Base-by-base conservation (phyloP, 2,888 invertebrate genomes). In the Periphyllus acericola region DNA sequence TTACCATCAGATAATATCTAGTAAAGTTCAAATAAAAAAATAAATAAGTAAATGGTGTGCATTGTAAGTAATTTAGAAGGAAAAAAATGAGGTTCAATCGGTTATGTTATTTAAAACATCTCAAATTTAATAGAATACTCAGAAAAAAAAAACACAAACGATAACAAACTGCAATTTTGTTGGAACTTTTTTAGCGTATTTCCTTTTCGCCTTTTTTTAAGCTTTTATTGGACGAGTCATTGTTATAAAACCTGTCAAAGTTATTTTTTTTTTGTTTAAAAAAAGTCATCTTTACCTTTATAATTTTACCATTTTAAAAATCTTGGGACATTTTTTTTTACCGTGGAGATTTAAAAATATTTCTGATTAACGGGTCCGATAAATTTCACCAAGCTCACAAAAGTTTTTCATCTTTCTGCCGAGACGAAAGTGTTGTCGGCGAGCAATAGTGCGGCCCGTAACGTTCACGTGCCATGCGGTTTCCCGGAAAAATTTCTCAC, bases 161-260 rank as follows among this genome's bases (percentile, higher is more conserved):
- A 78, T 79, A 86, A 86, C 85, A 79, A 86, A 86, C 52, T 79
- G 85, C 55, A 71, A 52, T 86, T 79, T 86, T 79, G 46, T 55
- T 34, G 52, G 25, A 86, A 79, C 79, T 79, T 86, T 84, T 86
- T 79, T 79, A 86, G 34, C 55, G 17, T 52, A 36, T 79, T 84
- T 84, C 32, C 25, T 76, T 76, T 75, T 71, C 19, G 29, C 52
- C 17, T 78, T 85, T 46, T 66, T 66, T 14, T 14, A 84, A 84
- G 66, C 66, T 71, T 68, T 75, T 21, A 68, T 78, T 52, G 66
- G 32, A 46, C n/a, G n/a, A 78, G 78, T 52, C 66, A 84, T 84
- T 75, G 85, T 85, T 79, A 78, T 52, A 76, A 78, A 19, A 78
- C 71, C 68, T 60, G 66, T 79, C 34, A 19, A 34, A 52, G 78